Conservation (phyloP, 1,140 invertebrate species). For the Octopus bimaculoides region DNA sequence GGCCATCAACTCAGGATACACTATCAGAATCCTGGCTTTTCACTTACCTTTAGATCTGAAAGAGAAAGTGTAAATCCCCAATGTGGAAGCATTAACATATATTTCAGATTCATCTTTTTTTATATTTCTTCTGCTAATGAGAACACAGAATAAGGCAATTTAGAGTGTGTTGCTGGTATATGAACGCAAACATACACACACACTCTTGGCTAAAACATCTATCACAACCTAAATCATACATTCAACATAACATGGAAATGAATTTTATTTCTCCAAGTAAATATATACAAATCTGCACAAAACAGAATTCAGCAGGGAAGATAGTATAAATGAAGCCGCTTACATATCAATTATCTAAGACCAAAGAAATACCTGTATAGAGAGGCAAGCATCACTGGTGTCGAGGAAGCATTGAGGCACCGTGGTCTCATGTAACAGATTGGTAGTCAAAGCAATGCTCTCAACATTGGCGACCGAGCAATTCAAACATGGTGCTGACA, state of each 20-base stretch:
- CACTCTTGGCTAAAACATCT: not conserved
- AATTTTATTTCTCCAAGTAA: not conserved
- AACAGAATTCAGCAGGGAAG: not conserved
- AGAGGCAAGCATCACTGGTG: constrained; percentile 1
- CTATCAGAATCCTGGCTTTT: not conserved
- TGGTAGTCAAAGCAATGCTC: not conserved
- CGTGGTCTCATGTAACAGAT: not conserved
- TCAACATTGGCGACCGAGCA: constrained; percentile 1
- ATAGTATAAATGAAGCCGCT: not conserved
- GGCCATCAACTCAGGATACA: too few relatives aligned
- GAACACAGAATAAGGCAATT: not conserved
- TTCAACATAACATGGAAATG: not conserved
- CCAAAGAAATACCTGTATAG: constrained; percentile 14
- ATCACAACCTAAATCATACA: not conserved
- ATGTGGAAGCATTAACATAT: not conserved
- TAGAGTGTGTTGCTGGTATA: not conserved
- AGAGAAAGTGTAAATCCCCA: not conserved
- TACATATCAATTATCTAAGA: constrained; percentile 6
- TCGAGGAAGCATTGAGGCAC: constrained; percentile 1
- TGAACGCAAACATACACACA: not conserved
- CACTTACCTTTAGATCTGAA: not conserved
- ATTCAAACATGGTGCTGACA: constrained; percentile 12
- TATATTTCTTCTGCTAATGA: not conserved
- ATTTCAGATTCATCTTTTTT: not conserved
- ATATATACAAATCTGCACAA: not conserved